Base-by-base conservation (phyloP, 2,888 invertebrate species). In the Caenorhabditis panamensis region DNA sequence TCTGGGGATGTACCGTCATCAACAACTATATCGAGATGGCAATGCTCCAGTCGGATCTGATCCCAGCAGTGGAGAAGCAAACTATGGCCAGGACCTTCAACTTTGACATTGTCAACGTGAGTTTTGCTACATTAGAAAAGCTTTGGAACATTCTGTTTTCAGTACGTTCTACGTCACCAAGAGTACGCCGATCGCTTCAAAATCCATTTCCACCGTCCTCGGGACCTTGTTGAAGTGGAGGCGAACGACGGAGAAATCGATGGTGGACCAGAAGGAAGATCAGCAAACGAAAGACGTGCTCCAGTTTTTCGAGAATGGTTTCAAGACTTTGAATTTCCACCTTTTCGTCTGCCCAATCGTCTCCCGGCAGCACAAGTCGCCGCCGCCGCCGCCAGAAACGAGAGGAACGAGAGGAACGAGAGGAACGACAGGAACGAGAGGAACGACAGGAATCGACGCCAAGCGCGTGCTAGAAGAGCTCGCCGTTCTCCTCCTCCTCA, bases 1-100 rank as follows among this genome's bases (percentile, higher is more conserved):
- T 16, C 18, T 64, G 63, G 72, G 3, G 53, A 0, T 47, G 36
- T 3, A 9, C 49, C 1, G 18, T 20, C 5, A 28, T 73, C 20
- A 24, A 13, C 5, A n/a, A 47, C 0, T 72, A 56, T 28, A 11
- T 72, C 6, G 72, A 72, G 6, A 24, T 72, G 24, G 72, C 72
- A 3, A 9, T 72, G n/a, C 24, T 63, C 0, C 13, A 54, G 4
- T 16, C 62, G 1, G 6, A 44, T 1, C 16, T 36, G 13, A n/a
- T 63, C n/a, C 18, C 26, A 0, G n/a, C 20, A 3, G 6, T 2
- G 0, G 62, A 61, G 9, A 71, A 71, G n/a, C 6, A 28, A 3
- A 28, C 41, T 8, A 8, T 62, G 2, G 71, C 53, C 6, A 22
- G 3, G 2, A 1, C 18, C 1, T 44, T 51, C 31, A 2, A 62